A percentile compares a stretch with the other conserved stretches of the same genome.
Evolutionary conservation across 2,888 invertebrate genomes (phyloP).

Genomic region (Acrocyrtus sp.): DNA sequence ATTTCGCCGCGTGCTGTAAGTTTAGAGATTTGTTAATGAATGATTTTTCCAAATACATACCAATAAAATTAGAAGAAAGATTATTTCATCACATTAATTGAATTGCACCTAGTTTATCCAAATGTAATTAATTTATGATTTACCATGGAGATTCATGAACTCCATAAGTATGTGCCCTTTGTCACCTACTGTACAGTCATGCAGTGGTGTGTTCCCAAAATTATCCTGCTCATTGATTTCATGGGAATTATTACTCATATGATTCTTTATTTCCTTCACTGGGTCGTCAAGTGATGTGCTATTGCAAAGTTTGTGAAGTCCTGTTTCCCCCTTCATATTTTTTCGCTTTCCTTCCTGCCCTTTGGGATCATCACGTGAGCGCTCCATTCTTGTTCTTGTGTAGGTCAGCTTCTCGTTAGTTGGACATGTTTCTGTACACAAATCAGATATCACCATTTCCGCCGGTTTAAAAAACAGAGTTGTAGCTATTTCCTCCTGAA

Average conservation of each 20-base stretch:
- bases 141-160: slow-evolving; percentile 13
- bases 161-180: slow-evolving; percentile 18
- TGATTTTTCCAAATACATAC: background rate
- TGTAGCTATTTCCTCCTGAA: slow-evolving; percentile 5
- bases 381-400: background rate
- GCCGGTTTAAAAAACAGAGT: slow-evolving; percentile 27
- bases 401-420: background rate
- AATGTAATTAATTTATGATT: no score
- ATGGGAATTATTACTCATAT: background rate
- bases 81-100: background rate
- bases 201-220: slow-evolving; percentile 48
- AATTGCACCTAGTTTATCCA: no score
- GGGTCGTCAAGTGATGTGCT: background rate
- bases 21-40: no score
- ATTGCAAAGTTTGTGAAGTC: slow-evolving; percentile 33
- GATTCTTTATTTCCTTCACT: slow-evolving; percentile 4
- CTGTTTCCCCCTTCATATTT: slow-evolving; percentile 43
- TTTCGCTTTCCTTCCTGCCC: background rate
- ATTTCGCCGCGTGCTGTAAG: background rate
- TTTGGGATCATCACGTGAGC: background rate
- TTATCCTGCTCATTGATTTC: slow-evolving; percentile 48
- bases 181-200: slow-evolving; percentile 40
- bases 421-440: slow-evolving; percentile 2
- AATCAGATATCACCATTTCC: slow-evolving; percentile 7
- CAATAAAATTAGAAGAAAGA: background rate